Percentiles rank a stretch among this genome's conserved stretches.
phyloP scores from a whole-genome alignment of 2,797 vertebrate species.

The Gallinago nigripennis region DNA sequence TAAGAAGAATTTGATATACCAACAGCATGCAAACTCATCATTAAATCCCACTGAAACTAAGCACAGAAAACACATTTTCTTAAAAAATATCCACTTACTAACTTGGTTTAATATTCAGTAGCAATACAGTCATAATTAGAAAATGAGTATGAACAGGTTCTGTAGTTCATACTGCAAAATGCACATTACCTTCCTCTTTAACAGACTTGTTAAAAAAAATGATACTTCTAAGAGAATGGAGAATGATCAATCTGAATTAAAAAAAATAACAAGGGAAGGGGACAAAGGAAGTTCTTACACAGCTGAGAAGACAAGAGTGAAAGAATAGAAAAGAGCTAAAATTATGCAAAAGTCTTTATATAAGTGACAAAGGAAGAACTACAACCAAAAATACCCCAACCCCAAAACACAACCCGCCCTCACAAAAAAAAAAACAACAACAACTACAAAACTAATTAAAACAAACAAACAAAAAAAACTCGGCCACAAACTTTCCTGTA shows the following conservation, averaged over 20 bases:
- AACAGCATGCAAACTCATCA: background rate
- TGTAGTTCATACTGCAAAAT: background rate
- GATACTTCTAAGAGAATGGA: background rate
- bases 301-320: background rate
- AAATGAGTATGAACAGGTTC: background rate
- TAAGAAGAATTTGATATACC: background rate
- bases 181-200: background rate
- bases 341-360: background rate
- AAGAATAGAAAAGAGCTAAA: background rate
- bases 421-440: background rate
- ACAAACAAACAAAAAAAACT: background rate
- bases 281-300: background rate
- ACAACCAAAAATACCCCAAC: background rate
- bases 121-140: background rate
- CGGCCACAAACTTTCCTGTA: background rate
- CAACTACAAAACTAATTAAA: background rate
- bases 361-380: background rate
- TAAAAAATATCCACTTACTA: background rate
- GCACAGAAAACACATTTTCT: background rate
- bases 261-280: background rate
- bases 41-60: background rate
- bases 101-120: background rate
- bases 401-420: accelerated
- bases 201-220: background rate
- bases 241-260: background rate